Base-by-base conservation (phyloP, 2,888 invertebrate genomes). In the Lasioglossum leucozonium region DNA sequence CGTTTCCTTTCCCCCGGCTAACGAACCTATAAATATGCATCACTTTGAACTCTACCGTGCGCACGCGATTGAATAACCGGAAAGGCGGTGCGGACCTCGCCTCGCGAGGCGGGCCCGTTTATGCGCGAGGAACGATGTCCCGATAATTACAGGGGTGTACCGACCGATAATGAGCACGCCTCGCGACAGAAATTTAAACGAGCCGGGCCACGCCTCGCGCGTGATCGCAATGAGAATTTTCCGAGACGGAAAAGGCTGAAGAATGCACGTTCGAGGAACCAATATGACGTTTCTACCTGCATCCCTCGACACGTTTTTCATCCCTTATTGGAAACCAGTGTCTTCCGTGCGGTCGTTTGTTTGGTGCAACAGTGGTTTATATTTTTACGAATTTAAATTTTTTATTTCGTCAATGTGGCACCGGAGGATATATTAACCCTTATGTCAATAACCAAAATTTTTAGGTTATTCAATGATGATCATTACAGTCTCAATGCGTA, bases 21-120 rank as follows among this genome's bases (percentile, higher is more conserved):
- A 92, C 90, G 90, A 92, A 89, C 91, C 88, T 91, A 91, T 92
- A 92, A 92, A 92, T 92, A 92, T 91, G 91, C 90, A 91, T 92
- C 83, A 79, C 88, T 92, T 92, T 90, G 90, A 92, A 91, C 89
- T 90, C 80, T n/a, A n/a, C 37, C 85, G 86, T 87, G 87, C 44
- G 81, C 87, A 82, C 86, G 87, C 89, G 87, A 91, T 88, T 87
- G 84, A 92, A 91, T 91, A 89, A 91, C 90, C 91, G 91, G 89
- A 92, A 91, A 88, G 82, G 81, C 76, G 72, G 55, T 44, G 81
- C 85, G 74, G 75, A 55, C 37, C 74, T 42, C 76, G 81, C 77
- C 74, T 42, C 76, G 81, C 77, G 77, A 71, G 44, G 62, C 69
- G 69, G 69, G 71, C 72, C 74, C 77, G 73, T 81, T 88, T 82